Evolutionary conservation across 2,113 vertebrate species (phyloP).

Genomic region (Chamaetylas fuelleborni): DNA sequence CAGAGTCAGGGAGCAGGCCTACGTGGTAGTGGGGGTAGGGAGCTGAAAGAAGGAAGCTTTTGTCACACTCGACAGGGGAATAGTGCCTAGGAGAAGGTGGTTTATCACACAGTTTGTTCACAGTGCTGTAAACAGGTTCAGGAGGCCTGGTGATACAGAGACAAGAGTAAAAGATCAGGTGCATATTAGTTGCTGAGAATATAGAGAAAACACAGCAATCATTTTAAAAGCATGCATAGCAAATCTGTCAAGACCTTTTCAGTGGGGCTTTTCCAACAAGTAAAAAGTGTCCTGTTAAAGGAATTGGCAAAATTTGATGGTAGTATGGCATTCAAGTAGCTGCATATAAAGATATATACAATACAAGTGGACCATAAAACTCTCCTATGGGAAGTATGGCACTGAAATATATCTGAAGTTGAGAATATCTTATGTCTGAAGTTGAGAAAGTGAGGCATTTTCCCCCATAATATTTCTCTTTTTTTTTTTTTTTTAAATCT

Average conservation of each 20-base stretch:
- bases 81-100: constrained; percentile 93
- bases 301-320: background rate
- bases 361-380: background rate
- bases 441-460: background rate
- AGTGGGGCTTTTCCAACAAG: background rate
- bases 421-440: background rate
- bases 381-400: background rate
- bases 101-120: constrained; percentile 98
- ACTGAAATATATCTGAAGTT: background rate
- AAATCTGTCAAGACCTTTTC: background rate
- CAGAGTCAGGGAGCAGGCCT: constrained; percentile 93
- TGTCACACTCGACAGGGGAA: constrained; percentile 93
- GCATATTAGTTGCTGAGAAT: constrained; percentile 28
- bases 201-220: background rate
- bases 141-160: constrained; percentile 86
- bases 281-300: constrained; percentile 11
- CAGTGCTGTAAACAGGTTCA: constrained; percentile 99
- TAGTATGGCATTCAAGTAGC: background rate
- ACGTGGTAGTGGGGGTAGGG: constrained; percentile 92
- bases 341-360: background rate
- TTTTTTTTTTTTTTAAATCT: background rate
- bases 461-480: background rate
- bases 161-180: constrained; percentile 75
- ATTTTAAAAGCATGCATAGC: constrained; percentile 55
- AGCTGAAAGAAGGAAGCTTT: constrained; percentile 91